phyloP scores from a whole-genome alignment of 2,113 vertebrate genomes.

The Crocuta crocuta region DNA sequence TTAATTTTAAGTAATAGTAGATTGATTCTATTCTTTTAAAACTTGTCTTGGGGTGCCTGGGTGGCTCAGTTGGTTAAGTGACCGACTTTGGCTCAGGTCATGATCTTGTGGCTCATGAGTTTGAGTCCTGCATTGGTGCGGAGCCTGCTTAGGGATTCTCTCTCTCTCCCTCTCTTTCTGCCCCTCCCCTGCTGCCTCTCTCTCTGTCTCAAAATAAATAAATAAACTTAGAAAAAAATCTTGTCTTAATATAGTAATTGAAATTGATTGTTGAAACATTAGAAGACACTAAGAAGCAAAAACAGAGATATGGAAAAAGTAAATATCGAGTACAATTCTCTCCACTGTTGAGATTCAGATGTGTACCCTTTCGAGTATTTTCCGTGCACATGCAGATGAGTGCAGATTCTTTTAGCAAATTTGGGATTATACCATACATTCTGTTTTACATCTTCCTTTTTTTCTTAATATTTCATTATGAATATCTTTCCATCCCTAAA shows the following conservation, averaged over 20 bases:
- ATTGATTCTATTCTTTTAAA: conserved; percentile 29
- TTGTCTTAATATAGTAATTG: not conserved
- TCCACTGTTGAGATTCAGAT: not conserved
- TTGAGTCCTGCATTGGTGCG: too few relatives aligned
- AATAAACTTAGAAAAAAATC: not conserved
- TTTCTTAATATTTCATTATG: conserved; percentile 8
- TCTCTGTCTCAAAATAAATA: too few relatives aligned
- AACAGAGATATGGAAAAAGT: not conserved
- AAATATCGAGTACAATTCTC: not conserved
- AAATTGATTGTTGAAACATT: conserved; percentile 15
- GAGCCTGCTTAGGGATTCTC: too few relatives aligned
- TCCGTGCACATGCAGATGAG: not conserved
- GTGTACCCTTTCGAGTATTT: not conserved
- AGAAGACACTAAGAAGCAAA: conserved; percentile 9
- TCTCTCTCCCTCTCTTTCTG: too few relatives aligned
- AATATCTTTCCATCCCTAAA: not conserved
- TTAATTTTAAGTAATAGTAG: not conserved
- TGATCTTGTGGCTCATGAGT: too few relatives aligned
- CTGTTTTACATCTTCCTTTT: not conserved
- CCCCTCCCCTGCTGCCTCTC: too few relatives aligned
- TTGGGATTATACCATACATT: not conserved
- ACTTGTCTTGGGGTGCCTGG: not conserved
- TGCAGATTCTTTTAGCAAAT: not conserved
- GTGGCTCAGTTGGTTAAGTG: too few relatives aligned
- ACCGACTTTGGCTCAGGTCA: too few relatives aligned